phyloP scores from a whole-genome alignment of 2,888 invertebrate species.

The Sturmia bella region DNA sequence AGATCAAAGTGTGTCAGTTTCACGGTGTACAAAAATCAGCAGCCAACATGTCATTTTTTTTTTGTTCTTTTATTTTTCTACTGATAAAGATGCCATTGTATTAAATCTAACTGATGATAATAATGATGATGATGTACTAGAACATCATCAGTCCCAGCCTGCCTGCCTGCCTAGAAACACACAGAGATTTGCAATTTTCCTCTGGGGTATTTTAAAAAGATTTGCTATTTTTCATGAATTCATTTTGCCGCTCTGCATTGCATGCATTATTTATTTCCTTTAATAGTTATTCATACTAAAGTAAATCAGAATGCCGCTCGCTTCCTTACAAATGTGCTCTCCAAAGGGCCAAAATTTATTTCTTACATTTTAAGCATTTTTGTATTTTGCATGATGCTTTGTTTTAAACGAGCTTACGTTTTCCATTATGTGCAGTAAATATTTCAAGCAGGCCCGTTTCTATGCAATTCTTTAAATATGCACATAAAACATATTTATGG shows the following conservation, averaged over 20 bases:
- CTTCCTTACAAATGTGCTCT: conserved; percentile 28
- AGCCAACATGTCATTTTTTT: conserved; percentile 63
- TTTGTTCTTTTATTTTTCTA: conserved; percentile 46
- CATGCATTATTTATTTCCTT: conserved; percentile 68
- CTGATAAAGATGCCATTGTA: conserved; percentile 66
- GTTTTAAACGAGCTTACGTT: conserved; percentile 18
- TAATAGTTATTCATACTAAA: conserved; percentile 39
- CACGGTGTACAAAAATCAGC: conserved; percentile 50
- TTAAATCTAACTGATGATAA: conserved; percentile 13
- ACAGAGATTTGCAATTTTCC: conserved; percentile 61
- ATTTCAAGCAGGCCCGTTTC: conserved; percentile 22
- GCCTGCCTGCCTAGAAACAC: background rate
- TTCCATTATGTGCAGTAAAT: conserved; percentile 23
- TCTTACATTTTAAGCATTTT: background rate
- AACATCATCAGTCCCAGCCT: conserved; percentile 2
- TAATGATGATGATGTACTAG: conserved; percentile 3
- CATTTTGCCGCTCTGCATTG: conserved; percentile 53
- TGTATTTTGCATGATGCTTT: conserved; percentile 45
- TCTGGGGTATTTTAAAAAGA: conserved; percentile 64
- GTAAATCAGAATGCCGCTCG: conserved; percentile 62
- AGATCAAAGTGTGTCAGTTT: conserved; percentile 69
- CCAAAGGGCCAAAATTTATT: conserved; percentile 27
- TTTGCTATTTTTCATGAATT: conserved; percentile 53
- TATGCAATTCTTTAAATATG: conserved; percentile 45
- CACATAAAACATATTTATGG: conserved; percentile 65